phyloP scores from a whole-genome alignment of 2,888 invertebrate genomes.

The Epistrophe grossulariae region DNA sequence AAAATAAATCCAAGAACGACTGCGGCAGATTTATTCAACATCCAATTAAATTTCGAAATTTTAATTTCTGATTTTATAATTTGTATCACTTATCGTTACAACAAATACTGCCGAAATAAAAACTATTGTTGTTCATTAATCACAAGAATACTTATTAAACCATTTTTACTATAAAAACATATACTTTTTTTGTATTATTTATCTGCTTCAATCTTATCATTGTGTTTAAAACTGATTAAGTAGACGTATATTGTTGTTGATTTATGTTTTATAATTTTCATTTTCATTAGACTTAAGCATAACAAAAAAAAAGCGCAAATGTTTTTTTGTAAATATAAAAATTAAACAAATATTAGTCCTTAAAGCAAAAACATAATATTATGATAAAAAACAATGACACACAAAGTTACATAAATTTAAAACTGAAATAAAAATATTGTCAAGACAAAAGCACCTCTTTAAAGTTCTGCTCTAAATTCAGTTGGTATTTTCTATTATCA shows the following conservation, averaged over 20 bases:
- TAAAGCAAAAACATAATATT: slow-evolving; percentile 33
- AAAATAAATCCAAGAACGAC: neutral
- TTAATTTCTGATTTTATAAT: slow-evolving; percentile 29
- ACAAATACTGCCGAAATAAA: slow-evolving; percentile 63
- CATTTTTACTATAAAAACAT: neutral
- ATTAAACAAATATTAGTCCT: slow-evolving; percentile 38
- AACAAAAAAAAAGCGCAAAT: slow-evolving; percentile 37
- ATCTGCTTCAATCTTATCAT: slow-evolving; percentile 2
- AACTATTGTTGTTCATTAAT: slow-evolving; percentile 45
- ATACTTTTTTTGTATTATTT: slow-evolving; percentile 20
- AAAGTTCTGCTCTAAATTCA: neutral
- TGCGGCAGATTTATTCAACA: slow-evolving; percentile 27
- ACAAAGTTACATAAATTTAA: slow-evolving; percentile 16
- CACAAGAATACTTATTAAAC: slow-evolving; percentile 50
- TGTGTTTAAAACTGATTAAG: slow-evolving; percentile 30
- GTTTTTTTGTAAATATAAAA: slow-evolving; percentile 55
- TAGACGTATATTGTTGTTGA: slow-evolving; percentile 20
- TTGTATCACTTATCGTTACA: slow-evolving; percentile 24
- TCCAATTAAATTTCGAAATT: slow-evolving; percentile 33
- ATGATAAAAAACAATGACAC: slow-evolving; percentile 13
- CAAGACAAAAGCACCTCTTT: slow-evolving; percentile 18
- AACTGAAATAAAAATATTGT: slow-evolving; percentile 16
- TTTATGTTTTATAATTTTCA: slow-evolving; percentile 14
- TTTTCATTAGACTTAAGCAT: slow-evolving; percentile 19
- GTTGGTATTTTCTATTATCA: neutral